Evolutionary conservation across 2,888 invertebrate species (phyloP).

Genomic region (Hyposoter dolosus): DNA sequence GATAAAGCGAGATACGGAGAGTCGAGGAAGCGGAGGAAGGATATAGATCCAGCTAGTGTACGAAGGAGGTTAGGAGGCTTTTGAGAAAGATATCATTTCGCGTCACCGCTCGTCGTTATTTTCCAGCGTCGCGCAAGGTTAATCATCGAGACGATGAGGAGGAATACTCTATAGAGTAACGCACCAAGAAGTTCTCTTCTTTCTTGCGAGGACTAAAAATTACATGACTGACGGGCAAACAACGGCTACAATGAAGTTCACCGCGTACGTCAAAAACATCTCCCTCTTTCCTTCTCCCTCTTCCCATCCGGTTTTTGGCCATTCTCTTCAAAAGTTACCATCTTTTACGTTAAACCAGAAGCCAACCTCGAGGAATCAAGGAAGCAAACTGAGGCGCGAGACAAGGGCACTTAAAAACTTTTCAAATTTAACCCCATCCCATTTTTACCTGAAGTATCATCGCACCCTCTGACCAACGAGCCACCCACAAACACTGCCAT

Average conservation of each 20-base stretch:
- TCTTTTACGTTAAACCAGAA: slow-evolving; percentile 47
- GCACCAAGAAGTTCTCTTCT: not conserved
- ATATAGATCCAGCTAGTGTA: slow-evolving; percentile 21
- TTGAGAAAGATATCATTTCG: slow-evolving; percentile 52
- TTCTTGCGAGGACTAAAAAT: slow-evolving; percentile 38
- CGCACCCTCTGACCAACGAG: slow-evolving; percentile 17
- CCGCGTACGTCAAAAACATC: slow-evolving; percentile 3
- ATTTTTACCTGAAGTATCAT: slow-evolving; percentile 59
- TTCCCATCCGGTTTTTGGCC: slow-evolving; percentile 45
- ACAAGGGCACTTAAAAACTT: slow-evolving; percentile 81
- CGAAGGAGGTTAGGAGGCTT: slow-evolving; percentile 30
- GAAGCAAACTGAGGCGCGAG: slow-evolving; percentile 63
- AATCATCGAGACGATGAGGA: slow-evolving; percentile 79
- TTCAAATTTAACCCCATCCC: slow-evolving; percentile 84
- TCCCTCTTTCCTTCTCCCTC: slow-evolving; percentile 16
- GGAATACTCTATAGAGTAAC: slow-evolving; percentile 49
- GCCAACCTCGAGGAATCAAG: slow-evolving; percentile 70
- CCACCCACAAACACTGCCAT: not conserved
- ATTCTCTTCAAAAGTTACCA: slow-evolving; percentile 56
- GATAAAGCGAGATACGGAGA: slow-evolving; percentile 44
- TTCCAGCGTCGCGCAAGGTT: slow-evolving; percentile 83
- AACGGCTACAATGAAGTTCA: slow-evolving; percentile 70
- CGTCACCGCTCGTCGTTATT: slow-evolving; percentile 77
- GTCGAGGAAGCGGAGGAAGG: slow-evolving; percentile 18
- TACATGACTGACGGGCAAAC: slow-evolving; percentile 82